These are phyloP conservation scores for Porites divaricata DNA, from an alignment of 92 coral and sea anemone species.

Conservation along the genomic window DNA sequence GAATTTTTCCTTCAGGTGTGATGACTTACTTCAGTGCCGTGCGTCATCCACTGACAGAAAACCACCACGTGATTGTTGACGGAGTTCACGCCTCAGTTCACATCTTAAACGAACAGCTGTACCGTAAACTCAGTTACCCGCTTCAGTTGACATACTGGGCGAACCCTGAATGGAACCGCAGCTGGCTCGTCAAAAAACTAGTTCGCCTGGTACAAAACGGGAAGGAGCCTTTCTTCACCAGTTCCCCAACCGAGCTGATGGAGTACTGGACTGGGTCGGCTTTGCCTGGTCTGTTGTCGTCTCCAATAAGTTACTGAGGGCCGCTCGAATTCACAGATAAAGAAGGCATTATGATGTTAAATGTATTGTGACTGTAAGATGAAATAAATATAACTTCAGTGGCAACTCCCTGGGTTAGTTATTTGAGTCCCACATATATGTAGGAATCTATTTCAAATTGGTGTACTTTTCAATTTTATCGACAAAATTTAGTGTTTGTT, in stretches of 20 bases:
- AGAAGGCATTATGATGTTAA: conserved; percentile 5
- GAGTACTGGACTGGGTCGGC: conserved; percentile 50
- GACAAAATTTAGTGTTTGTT: background rate
- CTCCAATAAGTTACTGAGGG: conserved; percentile 24
- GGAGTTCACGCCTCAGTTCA: conserved; percentile 63
- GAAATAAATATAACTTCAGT: conserved; percentile 40
- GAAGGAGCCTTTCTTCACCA: conserved; percentile 48
- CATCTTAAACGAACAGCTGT: conserved; percentile 47
- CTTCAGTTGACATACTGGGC: conserved; percentile 54
- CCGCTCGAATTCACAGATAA: background rate
- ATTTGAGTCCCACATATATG: background rate
- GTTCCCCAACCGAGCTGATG: conserved; percentile 42
- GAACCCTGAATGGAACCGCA: conserved; percentile 54
- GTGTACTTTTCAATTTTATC: background rate
- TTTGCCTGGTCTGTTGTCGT: conserved; percentile 32
- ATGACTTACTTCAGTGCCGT: conserved; percentile 49
- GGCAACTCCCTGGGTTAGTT: conserved; percentile 2
- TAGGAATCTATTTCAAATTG: background rate
- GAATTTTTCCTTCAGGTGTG: conserved; percentile 31
- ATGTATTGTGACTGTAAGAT: conserved; percentile 20
- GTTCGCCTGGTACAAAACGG: conserved; percentile 41
- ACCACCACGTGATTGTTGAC: conserved; percentile 60
- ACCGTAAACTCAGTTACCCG: conserved; percentile 47
- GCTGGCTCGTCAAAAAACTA: conserved; percentile 49
- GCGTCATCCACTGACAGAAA: conserved; percentile 56